Percentiles rank a stretch among this genome's conserved stretches.
These are phyloP conservation scores for Capitella teleta DNA, from an alignment of 1,140 invertebrate genomes.

Conservation along the genomic window DNA sequence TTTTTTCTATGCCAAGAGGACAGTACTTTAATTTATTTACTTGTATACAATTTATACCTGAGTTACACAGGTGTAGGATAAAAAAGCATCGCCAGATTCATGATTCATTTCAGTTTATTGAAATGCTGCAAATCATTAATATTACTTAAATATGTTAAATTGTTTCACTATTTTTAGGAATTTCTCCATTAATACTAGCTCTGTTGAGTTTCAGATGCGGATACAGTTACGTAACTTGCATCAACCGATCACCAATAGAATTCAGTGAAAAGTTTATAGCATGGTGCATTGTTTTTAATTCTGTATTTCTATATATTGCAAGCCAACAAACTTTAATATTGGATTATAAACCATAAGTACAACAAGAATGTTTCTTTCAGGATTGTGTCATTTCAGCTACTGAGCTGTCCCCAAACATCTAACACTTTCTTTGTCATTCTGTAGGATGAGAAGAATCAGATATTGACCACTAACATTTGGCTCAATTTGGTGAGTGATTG, in stretches of 20 bases:
- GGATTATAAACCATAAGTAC: not conserved
- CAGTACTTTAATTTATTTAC: no score
- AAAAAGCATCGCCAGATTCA: no score
- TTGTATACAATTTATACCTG: no score
- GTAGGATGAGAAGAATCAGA: slow-evolving; percentile 10
- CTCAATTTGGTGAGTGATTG: slow-evolving; percentile 4
- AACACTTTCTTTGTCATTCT: not conserved
- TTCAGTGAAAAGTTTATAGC: not conserved
- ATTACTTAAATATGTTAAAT: not conserved
- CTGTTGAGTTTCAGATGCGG: not conserved
- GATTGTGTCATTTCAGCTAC: not conserved
- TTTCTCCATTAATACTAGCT: not conserved
- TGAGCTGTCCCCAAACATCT: not conserved
- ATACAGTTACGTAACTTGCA: not conserved
- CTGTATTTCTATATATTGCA: not conserved
- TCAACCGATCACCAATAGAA: not conserved
- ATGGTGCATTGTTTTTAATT: not conserved
- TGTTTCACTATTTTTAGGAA: not conserved
- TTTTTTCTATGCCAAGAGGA: no score
- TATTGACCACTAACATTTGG: slow-evolving; percentile 7
- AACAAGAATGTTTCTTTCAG: not conserved
- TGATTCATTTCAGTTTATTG: not conserved
- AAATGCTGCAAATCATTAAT: not conserved
- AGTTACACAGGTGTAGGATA: no score
- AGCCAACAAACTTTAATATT: not conserved